phyloP scores from a whole-genome alignment of 2,113 vertebrate genomes.

The Haplochromis vanheusdeni region DNA sequence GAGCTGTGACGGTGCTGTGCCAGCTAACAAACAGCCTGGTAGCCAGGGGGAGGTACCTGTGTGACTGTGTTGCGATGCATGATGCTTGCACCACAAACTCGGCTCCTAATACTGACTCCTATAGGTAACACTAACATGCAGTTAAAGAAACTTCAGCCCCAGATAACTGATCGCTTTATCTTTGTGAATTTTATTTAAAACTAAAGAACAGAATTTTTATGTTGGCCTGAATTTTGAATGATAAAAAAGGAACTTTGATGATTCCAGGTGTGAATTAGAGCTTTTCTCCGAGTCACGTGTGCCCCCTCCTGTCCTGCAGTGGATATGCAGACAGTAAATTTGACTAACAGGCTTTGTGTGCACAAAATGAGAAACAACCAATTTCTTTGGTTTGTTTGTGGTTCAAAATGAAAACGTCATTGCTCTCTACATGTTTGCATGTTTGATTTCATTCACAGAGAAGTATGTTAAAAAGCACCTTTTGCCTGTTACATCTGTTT shows the following conservation, averaged over 20 bases:
- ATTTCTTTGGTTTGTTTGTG: constrained; percentile 1
- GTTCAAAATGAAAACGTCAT: constrained; percentile 33
- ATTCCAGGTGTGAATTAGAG: not conserved
- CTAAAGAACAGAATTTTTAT: not conserved
- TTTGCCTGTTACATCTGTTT: not conserved
- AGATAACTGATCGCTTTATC: not conserved
- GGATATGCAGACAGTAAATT: constrained; percentile 63
- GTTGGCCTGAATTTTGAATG: not conserved
- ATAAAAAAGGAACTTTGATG: not conserved
- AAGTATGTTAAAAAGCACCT: not conserved
- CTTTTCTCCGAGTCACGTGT: not conserved
- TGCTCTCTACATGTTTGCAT: not conserved
- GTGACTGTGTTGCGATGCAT: not conserved
- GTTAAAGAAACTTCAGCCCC: not conserved
- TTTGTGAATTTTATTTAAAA: not conserved
- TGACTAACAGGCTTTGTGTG: not conserved
- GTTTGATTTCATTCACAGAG: not conserved
- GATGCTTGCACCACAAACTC: not conserved
- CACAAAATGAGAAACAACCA: constrained; percentile 1
- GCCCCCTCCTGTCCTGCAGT: constrained; percentile 18
- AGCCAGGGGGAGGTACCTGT: constrained; percentile 54
- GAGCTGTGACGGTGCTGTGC: constrained; percentile 6
- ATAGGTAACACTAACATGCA: not conserved
- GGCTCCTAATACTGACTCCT: not conserved
- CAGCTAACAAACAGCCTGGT: constrained; percentile 32